Evolutionary conservation across 2,888 invertebrate genomes (phyloP), one percentile per base, ranked within the genome.

Genomic region (Tholera decimalis): DNA sequence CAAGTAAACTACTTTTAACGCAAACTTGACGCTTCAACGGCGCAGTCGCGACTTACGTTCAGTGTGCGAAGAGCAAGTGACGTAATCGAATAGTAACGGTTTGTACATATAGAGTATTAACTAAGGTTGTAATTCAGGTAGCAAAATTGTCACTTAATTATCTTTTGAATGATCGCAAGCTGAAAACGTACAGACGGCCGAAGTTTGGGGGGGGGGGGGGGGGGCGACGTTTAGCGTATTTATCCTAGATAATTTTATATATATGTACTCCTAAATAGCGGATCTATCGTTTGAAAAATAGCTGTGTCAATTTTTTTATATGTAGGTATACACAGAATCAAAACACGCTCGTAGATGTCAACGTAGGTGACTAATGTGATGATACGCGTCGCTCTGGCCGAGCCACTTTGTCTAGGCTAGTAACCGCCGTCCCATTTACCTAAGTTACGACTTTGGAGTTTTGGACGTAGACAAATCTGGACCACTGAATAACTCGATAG

Each of bases 271-370:
- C n/a, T n/a, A n/a, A n/a, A 69, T 55, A 62, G 59, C 60, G 64
- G 56, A 30, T 61, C 51, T 64, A 59, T 50, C 63, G 47, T 65
- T 74, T 63, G 46, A 62, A 55, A 61, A 63, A 68, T 64, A 18
- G 28, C 49, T 50, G 30, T 47, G 35, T 30, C 18, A 54, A 13
- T 57, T 67, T 60, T n/a, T 71, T 64, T 80, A 57, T 57, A 37
- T 39, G 49, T n/a, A n/a, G n/a, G n/a, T n/a, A 35, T 67, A n/a
- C n/a, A n/a, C 57, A 33, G 73, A 71, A 73, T 69, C 73, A 71
- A 65, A 80, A 79, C 71, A 65, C 47, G 74, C 65, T 85, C 84
- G 83, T 89, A 85, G 88, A 88, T 82, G 84, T 86, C 84, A 77
- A 71, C 70, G 72, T 68, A 78, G 61, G 67, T 75, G 81, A 86